Percentiles rank a stretch among this genome's conserved stretches.
Conservation (phyloP, 2,797 vertebrate genomes). For the Esox masquinongy region DNA sequence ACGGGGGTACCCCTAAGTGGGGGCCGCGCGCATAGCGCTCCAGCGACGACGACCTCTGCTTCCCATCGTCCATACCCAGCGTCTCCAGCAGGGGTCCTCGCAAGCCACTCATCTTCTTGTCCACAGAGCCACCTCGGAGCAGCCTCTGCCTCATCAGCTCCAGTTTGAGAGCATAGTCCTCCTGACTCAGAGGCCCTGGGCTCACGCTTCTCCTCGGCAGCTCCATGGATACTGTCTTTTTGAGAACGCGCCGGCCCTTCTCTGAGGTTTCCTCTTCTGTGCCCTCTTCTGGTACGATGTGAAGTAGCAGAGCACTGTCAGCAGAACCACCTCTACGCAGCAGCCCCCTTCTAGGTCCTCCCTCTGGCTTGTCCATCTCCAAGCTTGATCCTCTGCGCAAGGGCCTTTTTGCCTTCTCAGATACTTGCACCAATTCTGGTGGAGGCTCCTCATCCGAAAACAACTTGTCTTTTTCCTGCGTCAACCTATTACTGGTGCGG, state of each 20-base stretch:
- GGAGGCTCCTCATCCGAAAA: conserved; percentile 82
- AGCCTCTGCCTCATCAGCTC: conserved; percentile 93
- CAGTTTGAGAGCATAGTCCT: conserved; percentile 90
- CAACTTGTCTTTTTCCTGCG: conserved; percentile 68
- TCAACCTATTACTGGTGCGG: conserved; percentile 66
- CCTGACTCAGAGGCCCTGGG: conserved; percentile 80
- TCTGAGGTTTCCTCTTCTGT: conserved; percentile 63
- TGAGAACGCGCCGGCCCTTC: conserved; percentile 78
- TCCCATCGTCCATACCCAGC: conserved; percentile 82
- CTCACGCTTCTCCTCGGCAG: conserved; percentile 80
- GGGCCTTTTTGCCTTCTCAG: conserved; percentile 76
- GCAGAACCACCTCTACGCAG: conserved; percentile 91
- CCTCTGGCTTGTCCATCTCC: conserved; percentile 80
- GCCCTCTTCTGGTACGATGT: conserved; percentile 72
- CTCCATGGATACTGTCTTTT: conserved; percentile 86
- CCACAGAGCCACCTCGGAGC: conserved; percentile 83
- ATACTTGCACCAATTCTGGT: conserved; percentile 67
- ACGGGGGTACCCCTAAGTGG: conserved; percentile 72
- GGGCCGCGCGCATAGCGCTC: conserved; percentile 57
- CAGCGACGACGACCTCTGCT: conserved; percentile 54
- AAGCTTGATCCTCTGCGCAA: conserved; percentile 86
- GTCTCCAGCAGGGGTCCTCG: conserved; percentile 94
- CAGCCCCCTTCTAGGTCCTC: conserved; percentile 74
- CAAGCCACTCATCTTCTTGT: conserved; percentile 93
- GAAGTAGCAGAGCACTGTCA: conserved; percentile 87